These are phyloP conservation scores for Naja naja DNA, from an alignment of 2,113 vertebrate species.

Conservation along the genomic window DNA sequence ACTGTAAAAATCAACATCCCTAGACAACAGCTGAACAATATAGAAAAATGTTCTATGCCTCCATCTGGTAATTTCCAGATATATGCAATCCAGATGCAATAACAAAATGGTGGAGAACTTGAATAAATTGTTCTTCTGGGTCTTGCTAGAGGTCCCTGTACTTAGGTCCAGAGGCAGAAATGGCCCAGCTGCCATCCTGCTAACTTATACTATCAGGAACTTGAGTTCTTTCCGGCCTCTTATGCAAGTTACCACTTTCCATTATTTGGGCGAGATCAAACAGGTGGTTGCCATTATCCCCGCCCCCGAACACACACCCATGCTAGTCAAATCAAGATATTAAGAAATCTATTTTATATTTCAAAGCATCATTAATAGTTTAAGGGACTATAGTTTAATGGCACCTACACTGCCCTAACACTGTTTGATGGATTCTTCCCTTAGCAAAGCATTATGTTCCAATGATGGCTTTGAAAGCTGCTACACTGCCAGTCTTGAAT, in stretches of 20 bases:
- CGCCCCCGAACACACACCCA: neutral
- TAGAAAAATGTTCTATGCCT: neutral
- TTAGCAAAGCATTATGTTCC: neutral
- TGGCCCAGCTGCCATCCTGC: neutral
- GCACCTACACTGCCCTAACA: too few species aligned
- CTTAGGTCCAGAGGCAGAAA: neutral
- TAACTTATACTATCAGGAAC: neutral
- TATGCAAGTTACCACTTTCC: neutral
- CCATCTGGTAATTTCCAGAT: neutral
- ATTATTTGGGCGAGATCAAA: neutral
- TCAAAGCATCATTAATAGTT: neutral
- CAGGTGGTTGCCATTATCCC: neutral
- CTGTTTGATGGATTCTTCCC: neutral
- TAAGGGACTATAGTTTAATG: neutral
- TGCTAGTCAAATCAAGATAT: neutral
- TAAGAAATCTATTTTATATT: neutral
- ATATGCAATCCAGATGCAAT: neutral
- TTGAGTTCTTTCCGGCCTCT: neutral
- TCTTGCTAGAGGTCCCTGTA: neutral
- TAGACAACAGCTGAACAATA: neutral
- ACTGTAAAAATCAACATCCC: neutral
- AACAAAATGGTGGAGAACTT: neutral
- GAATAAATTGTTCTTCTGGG: neutral
- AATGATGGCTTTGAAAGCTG: neutral
- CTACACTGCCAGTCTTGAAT: neutral